Percentiles rank a stretch among this genome's conserved stretches.
phyloP scores from a whole-genome alignment of 1,140 invertebrate species.

The Heliconius melpomene region DNA sequence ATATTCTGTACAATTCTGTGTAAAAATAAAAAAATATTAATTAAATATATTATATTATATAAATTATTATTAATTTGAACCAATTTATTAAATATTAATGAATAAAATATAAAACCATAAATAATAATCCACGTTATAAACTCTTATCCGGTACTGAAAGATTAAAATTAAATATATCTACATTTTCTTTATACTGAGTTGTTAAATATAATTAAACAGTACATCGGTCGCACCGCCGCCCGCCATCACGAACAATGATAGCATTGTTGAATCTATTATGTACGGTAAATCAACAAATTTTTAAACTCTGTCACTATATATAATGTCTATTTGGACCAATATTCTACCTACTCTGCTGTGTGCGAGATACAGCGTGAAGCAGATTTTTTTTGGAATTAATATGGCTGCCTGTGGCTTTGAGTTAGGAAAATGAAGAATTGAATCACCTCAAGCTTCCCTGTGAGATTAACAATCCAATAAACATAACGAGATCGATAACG shows the following conservation, averaged over 20 bases:
- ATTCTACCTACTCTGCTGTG: background rate
- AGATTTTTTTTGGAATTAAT: too few species aligned
- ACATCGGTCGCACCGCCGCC: background rate
- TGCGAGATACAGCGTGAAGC: too few species aligned
- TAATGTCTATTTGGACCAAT: background rate
- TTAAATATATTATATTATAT: too few species aligned
- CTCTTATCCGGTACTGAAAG: background rate
- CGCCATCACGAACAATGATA: background rate
- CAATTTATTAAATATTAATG: too few species aligned
- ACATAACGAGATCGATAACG: too few species aligned
- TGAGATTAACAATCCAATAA: too few species aligned
- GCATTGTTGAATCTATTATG: background rate
- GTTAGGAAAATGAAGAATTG: too few species aligned
- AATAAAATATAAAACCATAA: background rate
- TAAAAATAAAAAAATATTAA: too few species aligned
- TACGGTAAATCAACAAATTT: background rate
- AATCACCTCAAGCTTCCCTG: too few species aligned
- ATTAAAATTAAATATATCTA: background rate
- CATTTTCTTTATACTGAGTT: background rate
- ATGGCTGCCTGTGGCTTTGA: too few species aligned
- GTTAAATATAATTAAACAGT: background rate
- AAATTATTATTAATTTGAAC: too few species aligned
- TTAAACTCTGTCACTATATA: background rate
- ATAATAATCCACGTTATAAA: background rate
- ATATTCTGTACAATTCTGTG: too few species aligned